These are phyloP conservation scores for Promerops cafer DNA, from an alignment of 2,113 vertebrate genomes.

Conservation along the genomic window DNA sequence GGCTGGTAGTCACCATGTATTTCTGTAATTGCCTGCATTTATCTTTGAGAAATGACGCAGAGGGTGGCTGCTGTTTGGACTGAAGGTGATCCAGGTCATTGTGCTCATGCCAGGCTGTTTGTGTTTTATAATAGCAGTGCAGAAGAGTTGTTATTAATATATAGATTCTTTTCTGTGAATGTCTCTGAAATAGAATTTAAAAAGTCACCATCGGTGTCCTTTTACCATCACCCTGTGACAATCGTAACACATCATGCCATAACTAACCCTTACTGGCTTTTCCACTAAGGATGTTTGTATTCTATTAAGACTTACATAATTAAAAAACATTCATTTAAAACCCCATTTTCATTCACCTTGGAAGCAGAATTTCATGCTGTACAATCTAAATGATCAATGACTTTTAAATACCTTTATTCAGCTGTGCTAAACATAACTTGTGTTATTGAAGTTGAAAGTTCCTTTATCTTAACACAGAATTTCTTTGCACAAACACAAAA, in stretches of 20 bases:
- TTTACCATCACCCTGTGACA: not conserved
- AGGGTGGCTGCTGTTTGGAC: not conserved
- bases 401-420: not conserved
- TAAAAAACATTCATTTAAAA: accelerated
- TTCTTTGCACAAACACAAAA: not conserved
- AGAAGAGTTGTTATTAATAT: not conserved
- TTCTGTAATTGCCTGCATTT: not conserved
- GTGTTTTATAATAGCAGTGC: not conserved
- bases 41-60: not conserved
- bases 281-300: not conserved
- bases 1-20: not conserved
- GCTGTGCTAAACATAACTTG: not conserved
- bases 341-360: not conserved
- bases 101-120: not conserved
- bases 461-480: not conserved
- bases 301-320: not conserved
- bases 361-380: not conserved
- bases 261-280: not conserved
- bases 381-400: not conserved
- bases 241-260: accelerated
- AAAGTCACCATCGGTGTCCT: not conserved
- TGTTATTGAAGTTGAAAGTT: not conserved
- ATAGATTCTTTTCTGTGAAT: not conserved
- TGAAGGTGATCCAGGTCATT: not conserved
- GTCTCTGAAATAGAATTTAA: not conserved